Base-by-base conservation (phyloP, 2,888 invertebrate species). In the Netelia fuscicornis region DNA sequence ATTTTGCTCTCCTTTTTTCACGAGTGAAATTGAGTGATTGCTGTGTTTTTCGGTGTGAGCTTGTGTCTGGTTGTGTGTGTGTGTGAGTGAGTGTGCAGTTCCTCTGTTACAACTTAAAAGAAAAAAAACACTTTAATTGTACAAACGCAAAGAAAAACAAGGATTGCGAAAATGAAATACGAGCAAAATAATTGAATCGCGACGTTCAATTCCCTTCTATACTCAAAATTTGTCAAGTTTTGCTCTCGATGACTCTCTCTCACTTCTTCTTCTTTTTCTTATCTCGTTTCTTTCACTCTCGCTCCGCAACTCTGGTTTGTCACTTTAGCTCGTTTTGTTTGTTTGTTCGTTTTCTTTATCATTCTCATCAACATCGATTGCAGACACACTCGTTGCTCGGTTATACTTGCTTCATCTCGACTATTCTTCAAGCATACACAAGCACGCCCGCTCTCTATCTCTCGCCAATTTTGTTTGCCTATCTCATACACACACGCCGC, bases 121-220 rank as follows among this genome's bases (percentile, higher is more conserved):
- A 52, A 52, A 54, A 52, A 52, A 58, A 58, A 58, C 20, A 67
- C 83, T 75, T 88, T 67, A 85, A 91, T 91, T 88, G 89, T 91
- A 91, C 89, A 89, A 91, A 89, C 87, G 83, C 87, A 89, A 89
- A 84, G 54, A 67, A 88, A 89, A 89, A 87, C 84, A 90, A 92
- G 88, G 86, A 89, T 87, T 88, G 87, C 87, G 86, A 90, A 48
- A 90, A 88, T 87, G 89, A 89, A 88, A 37, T 89, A 90, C 88
- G 89, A 89, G 86, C 85, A 88, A 90, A 89, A 80, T 83, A 89
- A 85, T 88, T 72, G 83, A 77, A 86, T 88, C 87, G 88, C 88
- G 88, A 85, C 79, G 81, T 30, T 2, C 86, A 86, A 85, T 81
- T 88, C 10, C 30, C 54, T 54, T n/a, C 74, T 60, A 72, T 72